Percentiles rank a stretch among this genome's conserved stretches.
phyloP scores from a whole-genome alignment of 1,140 invertebrate genomes.

The Monomorium pharaonis region DNA sequence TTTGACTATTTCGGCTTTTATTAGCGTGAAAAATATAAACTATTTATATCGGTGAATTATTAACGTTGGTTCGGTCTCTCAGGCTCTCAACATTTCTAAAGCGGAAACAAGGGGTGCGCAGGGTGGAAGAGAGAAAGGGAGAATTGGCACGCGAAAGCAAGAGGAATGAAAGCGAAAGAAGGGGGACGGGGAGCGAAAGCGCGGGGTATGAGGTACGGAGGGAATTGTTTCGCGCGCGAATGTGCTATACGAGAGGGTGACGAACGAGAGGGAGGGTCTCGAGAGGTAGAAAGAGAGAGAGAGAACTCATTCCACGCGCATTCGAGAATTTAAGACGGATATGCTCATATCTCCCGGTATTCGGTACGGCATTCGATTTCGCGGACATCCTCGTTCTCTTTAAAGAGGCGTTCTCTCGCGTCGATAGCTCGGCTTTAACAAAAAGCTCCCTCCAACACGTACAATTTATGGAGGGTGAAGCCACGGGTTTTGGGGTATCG shows the following conservation, averaged over 20 bases:
- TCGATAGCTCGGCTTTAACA: conserved; percentile 64
- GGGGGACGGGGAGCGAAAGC: background rate
- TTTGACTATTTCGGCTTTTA: background rate
- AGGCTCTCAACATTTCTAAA: conserved; percentile 7
- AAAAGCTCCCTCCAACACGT: conserved; percentile 36
- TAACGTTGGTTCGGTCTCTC: background rate
- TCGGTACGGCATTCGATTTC: background rate
- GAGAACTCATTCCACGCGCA: background rate
- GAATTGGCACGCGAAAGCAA: conserved; percentile 42
- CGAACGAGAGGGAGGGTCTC: background rate
- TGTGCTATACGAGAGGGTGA: conserved; percentile 1
- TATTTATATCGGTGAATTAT: background rate
- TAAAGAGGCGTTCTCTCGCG: conserved; percentile 51
- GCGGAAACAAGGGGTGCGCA: background rate
- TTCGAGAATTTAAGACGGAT: conserved; percentile 64
- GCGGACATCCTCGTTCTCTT: conserved; percentile 52
- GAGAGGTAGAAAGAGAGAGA: background rate
- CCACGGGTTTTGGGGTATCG: conserved; percentile 53
- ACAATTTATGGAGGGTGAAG: conserved; percentile 64
- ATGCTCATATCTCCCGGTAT: conserved; percentile 62
- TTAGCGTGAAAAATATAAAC: background rate
- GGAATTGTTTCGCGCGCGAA: conserved; percentile 10
- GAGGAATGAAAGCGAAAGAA: conserved; percentile 49
- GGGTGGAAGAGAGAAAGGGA: background rate
- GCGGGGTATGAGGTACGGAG: background rate